Evolutionary conservation across 2,113 vertebrate species (phyloP).

Genomic region (Notothenia rossii): DNA sequence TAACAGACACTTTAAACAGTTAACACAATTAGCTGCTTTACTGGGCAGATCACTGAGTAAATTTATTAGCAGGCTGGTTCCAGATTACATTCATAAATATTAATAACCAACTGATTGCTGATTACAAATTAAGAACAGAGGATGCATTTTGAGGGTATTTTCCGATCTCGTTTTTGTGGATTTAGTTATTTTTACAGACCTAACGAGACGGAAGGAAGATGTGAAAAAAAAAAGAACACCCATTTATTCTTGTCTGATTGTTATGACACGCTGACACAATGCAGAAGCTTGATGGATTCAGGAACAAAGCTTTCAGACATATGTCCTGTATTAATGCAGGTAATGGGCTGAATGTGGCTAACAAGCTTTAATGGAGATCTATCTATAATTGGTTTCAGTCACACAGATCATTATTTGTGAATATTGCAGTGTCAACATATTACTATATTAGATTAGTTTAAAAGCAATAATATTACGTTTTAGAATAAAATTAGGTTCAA

Average conservation of each 20-base stretch:
- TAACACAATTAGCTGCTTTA: conserved; percentile 54
- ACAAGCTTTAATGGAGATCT: not conserved
- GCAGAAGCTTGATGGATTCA: conserved; percentile 65
- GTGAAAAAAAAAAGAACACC: not conserved
- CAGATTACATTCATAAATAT: conserved; percentile 53
- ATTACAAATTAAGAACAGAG: conserved; percentile 15
- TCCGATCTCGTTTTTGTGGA: not conserved
- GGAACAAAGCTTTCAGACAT: conserved; percentile 48
- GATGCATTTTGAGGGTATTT: not conserved
- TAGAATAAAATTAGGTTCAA: no score
- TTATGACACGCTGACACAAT: conserved; percentile 30
- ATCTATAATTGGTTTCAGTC: no score
- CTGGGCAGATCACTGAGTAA: conserved; percentile 43
- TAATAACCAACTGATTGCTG: conserved; percentile 49
- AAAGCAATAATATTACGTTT: no score
- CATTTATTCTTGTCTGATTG: not conserved
- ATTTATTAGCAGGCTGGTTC: conserved; percentile 51
- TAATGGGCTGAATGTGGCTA: conserved; percentile 44
- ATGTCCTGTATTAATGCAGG: conserved; percentile 29
- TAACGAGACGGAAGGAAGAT: not conserved
- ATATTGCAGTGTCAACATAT: no score
- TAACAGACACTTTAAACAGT: conserved; percentile 57
- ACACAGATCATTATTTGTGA: no score
- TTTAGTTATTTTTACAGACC: not conserved
- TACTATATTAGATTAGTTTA: no score